Base-by-base conservation (phyloP, 64 coral and sea anemone species). In the Montipora capricornis region DNA sequence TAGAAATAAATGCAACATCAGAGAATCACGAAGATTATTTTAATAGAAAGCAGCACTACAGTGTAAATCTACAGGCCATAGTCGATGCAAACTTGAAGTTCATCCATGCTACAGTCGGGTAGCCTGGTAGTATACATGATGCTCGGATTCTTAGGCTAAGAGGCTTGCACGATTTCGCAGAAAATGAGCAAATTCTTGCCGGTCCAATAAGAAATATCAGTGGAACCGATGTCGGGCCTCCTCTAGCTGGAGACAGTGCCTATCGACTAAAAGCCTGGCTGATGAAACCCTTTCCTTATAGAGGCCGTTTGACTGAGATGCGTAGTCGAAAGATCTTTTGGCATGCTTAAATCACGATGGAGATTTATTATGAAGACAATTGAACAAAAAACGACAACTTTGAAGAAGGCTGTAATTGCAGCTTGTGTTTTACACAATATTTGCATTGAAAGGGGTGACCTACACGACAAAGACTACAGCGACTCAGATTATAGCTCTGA, bases 391-490 rank as follows among this genome's bases (percentile, higher is more conserved):
- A 52, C 24, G 49, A 68, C 8, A 19, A 82, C 12, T 48, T 70
- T 87, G 61, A 68, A 24, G 45, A 80, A 75, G 48, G 79, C 89
- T 87, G 55, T 78, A n/a, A 73, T 61, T 80, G 89, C 83, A 51
- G 89, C 89, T 37, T 88, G 89, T 87, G 88, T 95, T 52, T 73
- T 95, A 75, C 94, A 95, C 73, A 95, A 88, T 64, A 81, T 91
- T 74, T 95, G 93, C 79, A 69, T 95, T 66, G 46, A 49, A 66
- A 5, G 13, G 59, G 49, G 49, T 37, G 81, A 84, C 58, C 4
- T 52, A 26, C 55, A 44, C 20, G 81, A 84, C 55, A 4, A 1
- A 10, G n/a, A 66, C 64, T 44, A 84, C 13, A 61, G 81, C 8
- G 57, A 61, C 19, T 84, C 53, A 84, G 81, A 84, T 67, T 22